phyloP scores from a whole-genome alignment of 1,140 invertebrate species.

The Calosoma granatense region DNA sequence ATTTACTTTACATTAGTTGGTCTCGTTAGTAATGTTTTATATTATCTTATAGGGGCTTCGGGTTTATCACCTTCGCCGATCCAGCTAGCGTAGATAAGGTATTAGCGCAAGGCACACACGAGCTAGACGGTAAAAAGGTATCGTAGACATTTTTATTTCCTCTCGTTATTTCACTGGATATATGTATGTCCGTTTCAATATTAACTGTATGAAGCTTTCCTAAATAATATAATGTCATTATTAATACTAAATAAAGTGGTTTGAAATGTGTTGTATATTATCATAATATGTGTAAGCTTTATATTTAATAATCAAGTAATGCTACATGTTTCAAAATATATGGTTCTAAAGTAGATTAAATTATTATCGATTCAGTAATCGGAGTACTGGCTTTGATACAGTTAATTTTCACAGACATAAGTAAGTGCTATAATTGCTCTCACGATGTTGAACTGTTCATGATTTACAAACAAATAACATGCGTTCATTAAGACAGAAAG shows the following conservation, averaged over 20 bases:
- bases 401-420: no score
- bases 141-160: conserved; percentile 29
- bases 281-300: background rate
- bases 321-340: no score
- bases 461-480: no score
- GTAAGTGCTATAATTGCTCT: no score
- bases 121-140: conserved; percentile 93
- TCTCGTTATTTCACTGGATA: background rate
- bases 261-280: background rate
- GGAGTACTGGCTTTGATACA: no score
- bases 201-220: no score
- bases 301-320: background rate
- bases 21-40: no score
- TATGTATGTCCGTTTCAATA: background rate
- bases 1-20: no score
- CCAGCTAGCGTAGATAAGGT: conserved; percentile 90
- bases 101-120: conserved; percentile 84
- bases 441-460: no score
- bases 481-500: no score
- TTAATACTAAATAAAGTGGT: background rate
- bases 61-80: conserved; percentile 92
- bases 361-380: no score
- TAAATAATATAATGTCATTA: background rate
- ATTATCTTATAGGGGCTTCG: conserved; percentile 85
- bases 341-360: no score